Percentiles rank a stretch among this genome's conserved stretches.
These are phyloP conservation scores for Netelia inedita DNA, from an alignment of 2,888 invertebrate genomes.

Conservation along the genomic window DNA sequence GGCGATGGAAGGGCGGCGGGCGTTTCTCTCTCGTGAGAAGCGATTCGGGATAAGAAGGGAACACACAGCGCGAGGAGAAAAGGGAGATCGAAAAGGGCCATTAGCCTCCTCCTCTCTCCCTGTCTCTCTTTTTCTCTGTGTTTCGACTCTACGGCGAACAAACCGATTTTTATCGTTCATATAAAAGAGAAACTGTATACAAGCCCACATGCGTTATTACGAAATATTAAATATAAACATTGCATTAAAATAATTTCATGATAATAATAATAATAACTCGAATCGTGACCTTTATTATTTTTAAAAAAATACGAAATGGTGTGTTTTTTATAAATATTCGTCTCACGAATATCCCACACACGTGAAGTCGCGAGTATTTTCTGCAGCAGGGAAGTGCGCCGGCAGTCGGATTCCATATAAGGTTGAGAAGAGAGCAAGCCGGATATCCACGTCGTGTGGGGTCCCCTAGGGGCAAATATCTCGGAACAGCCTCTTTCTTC, in stretches of 20 bases:
- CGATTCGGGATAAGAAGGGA: conserved; percentile 64
- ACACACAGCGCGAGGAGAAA: conserved; percentile 32
- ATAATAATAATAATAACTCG: not conserved
- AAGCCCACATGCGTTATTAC: not conserved
- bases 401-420: conserved; percentile 67
- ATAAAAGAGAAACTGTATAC: conserved; percentile 45
- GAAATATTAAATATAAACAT: not conserved
- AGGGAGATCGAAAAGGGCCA: conserved; percentile 52
- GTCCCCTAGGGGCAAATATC: conserved; percentile 58
- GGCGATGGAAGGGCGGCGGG: conserved; percentile 39
- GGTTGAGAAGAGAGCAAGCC: conserved; percentile 63
- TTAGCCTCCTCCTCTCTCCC: conserved; percentile 32
- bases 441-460: conserved; percentile 70
- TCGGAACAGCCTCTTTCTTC: conserved; percentile 11
- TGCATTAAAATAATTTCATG: not conserved
- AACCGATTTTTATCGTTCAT: conserved; percentile 58
- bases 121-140: not conserved
- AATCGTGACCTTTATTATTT: not conserved
- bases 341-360: conserved; percentile 14
- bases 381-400: conserved; percentile 11
- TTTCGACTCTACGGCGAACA: conserved; percentile 34
- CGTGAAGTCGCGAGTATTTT: conserved; percentile 42
- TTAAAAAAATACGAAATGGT: too few species aligned
- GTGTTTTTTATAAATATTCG: not conserved
- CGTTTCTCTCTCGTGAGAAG: conserved; percentile 67